Percentiles rank a stretch among this genome's conserved stretches.
These are phyloP conservation scores for Eurypyga helias DNA, from an alignment of 2,113 vertebrate genomes.

Conservation along the genomic window DNA sequence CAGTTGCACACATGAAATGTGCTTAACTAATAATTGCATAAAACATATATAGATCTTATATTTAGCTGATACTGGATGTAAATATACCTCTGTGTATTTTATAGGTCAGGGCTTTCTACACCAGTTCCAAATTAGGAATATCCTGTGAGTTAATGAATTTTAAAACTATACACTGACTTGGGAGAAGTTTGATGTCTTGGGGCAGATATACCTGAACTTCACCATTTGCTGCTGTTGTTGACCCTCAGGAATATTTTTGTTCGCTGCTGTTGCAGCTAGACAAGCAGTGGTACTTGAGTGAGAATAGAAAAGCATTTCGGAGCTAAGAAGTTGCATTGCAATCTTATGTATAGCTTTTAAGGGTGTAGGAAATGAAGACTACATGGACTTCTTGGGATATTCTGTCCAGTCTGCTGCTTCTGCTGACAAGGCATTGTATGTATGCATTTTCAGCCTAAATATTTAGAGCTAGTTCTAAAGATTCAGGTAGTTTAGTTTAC, in stretches of 20 bases:
- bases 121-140: not conserved
- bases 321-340: not conserved
- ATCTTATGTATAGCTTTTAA: not conserved
- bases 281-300: not conserved
- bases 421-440: not conserved
- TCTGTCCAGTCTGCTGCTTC: not conserved
- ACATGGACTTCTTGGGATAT: not conserved
- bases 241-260: not conserved
- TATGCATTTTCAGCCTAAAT: not conserved
- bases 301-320: not conserved
- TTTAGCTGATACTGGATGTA: not conserved
- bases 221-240: not conserved
- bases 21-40: not conserved
- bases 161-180: not conserved
- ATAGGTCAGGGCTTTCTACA: not conserved
- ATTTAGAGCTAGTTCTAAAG: not conserved
- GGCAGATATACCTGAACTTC: not conserved
- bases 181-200: not conserved
- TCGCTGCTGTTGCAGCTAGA: not conserved
- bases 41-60: not conserved
- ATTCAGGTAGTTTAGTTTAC: not conserved
- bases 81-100: constrained; percentile 32
- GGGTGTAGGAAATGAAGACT: not conserved
- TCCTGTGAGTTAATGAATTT: not conserved
- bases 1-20: not conserved